Conservation (phyloP, 2,888 invertebrate genomes). For the Blastobasis adustella region DNA sequence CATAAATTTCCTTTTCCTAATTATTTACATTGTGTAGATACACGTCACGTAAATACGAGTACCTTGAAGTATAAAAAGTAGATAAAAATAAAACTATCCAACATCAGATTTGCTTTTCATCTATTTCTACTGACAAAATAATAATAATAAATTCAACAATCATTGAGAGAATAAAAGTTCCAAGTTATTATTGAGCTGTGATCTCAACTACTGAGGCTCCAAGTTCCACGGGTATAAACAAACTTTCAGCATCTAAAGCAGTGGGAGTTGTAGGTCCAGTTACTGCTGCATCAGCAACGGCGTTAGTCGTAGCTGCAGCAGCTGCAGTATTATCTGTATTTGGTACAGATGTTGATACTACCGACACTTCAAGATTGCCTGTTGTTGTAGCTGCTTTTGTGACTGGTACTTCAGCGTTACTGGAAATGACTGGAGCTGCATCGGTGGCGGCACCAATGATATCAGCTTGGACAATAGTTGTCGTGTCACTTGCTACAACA, state of each 20-base stretch:
- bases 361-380: background rate
- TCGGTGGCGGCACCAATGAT: background rate
- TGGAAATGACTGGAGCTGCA: background rate
- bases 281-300: slow-evolving; percentile 6
- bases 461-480: background rate
- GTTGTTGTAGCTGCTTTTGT: slow-evolving; percentile 2
- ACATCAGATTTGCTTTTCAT: background rate
- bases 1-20: slow-evolving; percentile 3
- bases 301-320: background rate
- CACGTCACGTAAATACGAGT: too few relatives aligned
- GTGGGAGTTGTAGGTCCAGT: background rate
- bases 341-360: background rate
- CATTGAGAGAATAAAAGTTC: background rate
- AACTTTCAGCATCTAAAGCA: slow-evolving; percentile 5
- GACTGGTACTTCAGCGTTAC: slow-evolving; percentile 1
- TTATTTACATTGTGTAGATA: too few relatives aligned
- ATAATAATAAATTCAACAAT: background rate
- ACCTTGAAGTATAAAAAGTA: background rate
- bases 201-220: slow-evolving; percentile 52
- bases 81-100: slow-evolving; percentile 5
- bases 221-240: slow-evolving; percentile 33
- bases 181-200: slow-evolving; percentile 30
- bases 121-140: background rate
- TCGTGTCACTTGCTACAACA: background rate
- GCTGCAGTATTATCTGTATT: background rate